These are phyloP conservation scores for Pyxicephalus adspersus DNA, from an alignment of 2,113 vertebrate genomes.

Conservation along the genomic window DNA sequence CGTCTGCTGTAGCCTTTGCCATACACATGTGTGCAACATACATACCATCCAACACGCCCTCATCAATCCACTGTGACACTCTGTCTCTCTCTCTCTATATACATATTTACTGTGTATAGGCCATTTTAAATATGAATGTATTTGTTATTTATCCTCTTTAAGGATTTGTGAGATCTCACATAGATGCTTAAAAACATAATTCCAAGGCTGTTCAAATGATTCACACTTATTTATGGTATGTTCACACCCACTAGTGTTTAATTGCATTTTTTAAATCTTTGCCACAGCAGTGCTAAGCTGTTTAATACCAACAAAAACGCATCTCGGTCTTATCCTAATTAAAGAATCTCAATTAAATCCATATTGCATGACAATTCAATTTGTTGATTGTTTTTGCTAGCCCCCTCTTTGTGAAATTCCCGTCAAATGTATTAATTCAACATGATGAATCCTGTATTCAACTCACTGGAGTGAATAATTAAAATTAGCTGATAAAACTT, in stretches of 20 bases:
- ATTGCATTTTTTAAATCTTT: constrained; percentile 87
- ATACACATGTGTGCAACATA: no score
- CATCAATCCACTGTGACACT: no score
- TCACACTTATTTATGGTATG: constrained; percentile 35
- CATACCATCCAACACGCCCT: no score
- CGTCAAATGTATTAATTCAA: constrained; percentile 99
- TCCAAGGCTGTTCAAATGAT: constrained; percentile 44
- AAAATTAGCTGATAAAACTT: constrained; percentile 99
- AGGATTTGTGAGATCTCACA: not conserved
- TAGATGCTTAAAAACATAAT: constrained; percentile 3
- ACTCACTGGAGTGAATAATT: constrained; percentile 99
- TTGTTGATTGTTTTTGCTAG: constrained; percentile 88
- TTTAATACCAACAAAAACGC: constrained; percentile 88
- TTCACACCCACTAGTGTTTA: constrained; percentile 71
- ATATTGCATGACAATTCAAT: constrained; percentile 99
- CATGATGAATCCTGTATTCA: constrained; percentile 99
- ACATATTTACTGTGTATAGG: no score
- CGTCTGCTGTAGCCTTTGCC: no score
- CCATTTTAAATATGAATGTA: no score
- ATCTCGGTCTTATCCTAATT: constrained; percentile 92
- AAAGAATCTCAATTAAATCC: constrained; percentile 98
- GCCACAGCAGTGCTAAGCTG: constrained; percentile 82
- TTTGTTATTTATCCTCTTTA: no score
- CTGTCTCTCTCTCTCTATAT: no score
- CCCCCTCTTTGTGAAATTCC: constrained; percentile 84